Base-by-base conservation (phyloP, 1,140 invertebrate species). In the Babylonia areolata region DNA sequence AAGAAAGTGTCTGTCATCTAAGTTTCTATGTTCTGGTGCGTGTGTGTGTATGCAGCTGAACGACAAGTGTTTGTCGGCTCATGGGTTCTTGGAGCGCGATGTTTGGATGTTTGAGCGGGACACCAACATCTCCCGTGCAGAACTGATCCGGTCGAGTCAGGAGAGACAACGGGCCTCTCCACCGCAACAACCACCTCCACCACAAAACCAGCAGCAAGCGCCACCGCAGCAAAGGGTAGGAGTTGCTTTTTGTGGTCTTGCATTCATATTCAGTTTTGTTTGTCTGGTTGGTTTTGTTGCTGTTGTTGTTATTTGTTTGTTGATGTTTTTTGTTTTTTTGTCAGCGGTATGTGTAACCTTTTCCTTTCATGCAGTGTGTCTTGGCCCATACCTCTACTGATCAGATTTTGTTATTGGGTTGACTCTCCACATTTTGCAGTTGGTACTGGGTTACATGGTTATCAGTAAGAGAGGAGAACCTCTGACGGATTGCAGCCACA, bases 81-180 rank as follows among this genome's bases (percentile, higher is more conserved):
- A 94, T 81, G 93, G 92, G 69, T 81, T 91, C 81, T 89, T 94
- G 3, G 93, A 94, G 64, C 88, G 90, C 64, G 92, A 92, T 86
- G 88, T 94, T 12, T 94, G 93, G 93, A 92, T 92, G 90, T 40
- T 93, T 64, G 92, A 92, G 54, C 85, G 92, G 71, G 93, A 93
- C 85, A 88, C 87, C 39, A 86, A 88, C 3, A 85, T 92, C 33
- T 89, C 87, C 23, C 85, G 90, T 31, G 89, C 91, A 51, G 87
- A 93, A 51, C 89, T 93, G 33, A 91, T 92, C 39, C 64, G 81
- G 1, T 73, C 64, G 35, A 85, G 82, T 37, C 58, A 73, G 39
- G 58, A 64, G 23, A 64, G 58, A 23, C 58, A 64, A 23, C 58
- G 28, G 15, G 58, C 12, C 58, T 28, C 85, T 1, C 83, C 79